Percentiles rank a stretch among this genome's conserved stretches.
phyloP scores from a whole-genome alignment of 2,113 vertebrate species.

The Dasypus novemcinctus region DNA sequence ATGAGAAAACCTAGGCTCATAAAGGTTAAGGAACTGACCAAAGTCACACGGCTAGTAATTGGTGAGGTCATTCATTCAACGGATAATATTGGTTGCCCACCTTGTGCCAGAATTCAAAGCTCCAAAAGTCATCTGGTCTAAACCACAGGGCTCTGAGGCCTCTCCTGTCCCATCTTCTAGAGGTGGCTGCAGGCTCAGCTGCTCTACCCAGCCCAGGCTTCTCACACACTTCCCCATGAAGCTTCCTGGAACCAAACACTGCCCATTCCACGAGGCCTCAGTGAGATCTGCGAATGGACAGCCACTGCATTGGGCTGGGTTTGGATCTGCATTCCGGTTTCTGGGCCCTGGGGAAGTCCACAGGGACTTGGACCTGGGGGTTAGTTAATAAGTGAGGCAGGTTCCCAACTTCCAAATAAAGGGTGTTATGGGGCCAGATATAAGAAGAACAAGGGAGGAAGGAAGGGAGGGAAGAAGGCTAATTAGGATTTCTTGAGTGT shows the following conservation, averaged over 20 bases:
- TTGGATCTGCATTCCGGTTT: background rate
- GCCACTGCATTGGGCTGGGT: background rate
- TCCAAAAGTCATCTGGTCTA: background rate
- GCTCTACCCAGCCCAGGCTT: background rate
- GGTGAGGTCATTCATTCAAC: background rate
- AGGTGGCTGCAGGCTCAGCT: background rate
- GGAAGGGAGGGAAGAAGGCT: background rate
- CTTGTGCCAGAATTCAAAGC: conserved; percentile 24
- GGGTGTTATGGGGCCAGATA: background rate
- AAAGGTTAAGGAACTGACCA: conserved; percentile 46
- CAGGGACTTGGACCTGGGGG: background rate
- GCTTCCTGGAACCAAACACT: background rate
- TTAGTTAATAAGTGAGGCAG: background rate
- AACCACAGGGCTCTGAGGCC: background rate
- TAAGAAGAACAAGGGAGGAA: background rate
- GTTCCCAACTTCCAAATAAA: conserved; percentile 5
- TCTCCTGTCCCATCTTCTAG: background rate
- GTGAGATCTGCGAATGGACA: background rate
- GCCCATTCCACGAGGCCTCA: background rate
- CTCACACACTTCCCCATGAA: background rate
- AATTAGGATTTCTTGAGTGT: background rate
- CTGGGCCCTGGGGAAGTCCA: background rate
- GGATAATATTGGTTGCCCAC: background rate
- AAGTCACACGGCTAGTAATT: conserved; percentile 15
- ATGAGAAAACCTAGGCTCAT: background rate